Conservation (phyloP, 2,113 vertebrate species). For the Chinchilla lanigera region DNA sequence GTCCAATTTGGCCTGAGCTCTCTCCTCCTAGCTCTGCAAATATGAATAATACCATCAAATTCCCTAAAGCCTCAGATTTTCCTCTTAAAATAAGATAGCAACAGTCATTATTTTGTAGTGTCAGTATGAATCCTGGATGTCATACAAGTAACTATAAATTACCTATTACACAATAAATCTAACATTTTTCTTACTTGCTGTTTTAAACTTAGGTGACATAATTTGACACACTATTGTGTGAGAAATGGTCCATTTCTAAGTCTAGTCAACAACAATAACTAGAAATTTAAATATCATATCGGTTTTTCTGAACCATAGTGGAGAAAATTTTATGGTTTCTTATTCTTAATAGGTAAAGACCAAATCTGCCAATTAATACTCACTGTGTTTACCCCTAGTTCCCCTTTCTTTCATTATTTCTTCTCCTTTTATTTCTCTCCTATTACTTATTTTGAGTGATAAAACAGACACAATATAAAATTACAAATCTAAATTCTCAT, state of each 20-base stretch:
- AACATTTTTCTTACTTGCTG: neutral
- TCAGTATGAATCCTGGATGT: neutral
- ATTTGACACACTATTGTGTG: neutral
- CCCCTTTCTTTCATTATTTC: neutral
- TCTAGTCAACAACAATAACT: neutral
- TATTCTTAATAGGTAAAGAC: neutral
- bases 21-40: neutral
- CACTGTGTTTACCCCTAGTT: too few species aligned
- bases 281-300: neutral
- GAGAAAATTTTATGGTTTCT: neutral
- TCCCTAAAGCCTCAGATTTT: neutral
- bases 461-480: neutral
- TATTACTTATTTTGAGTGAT: neutral
- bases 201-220: neutral
- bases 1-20: neutral
- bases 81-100: neutral
- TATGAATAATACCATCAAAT: neutral
- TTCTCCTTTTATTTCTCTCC: neutral
- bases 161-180: neutral
- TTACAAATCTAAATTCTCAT: neutral
- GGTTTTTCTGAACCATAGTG: neutral
- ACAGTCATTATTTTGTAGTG: neutral
- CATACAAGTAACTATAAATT: neutral
- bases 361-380: neutral
- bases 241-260: neutral